phyloP scores from a whole-genome alignment of 2,113 vertebrate species.

The Corythoichthys haematopterus region DNA sequence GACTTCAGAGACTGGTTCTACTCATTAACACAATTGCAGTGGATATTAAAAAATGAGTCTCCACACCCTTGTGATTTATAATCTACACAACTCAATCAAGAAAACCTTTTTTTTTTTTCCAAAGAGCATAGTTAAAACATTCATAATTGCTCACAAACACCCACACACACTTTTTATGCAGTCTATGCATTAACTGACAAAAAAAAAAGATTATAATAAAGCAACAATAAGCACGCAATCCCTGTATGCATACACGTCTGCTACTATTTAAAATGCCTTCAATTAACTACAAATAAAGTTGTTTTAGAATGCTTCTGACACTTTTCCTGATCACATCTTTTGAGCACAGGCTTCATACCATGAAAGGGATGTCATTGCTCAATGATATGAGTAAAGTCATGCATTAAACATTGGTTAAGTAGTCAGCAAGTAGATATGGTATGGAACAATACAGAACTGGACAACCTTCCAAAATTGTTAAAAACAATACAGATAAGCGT shows the following conservation, averaged over 20 bases:
- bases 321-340: neutral
- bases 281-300: neutral
- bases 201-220: too few relatives aligned
- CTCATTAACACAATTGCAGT: neutral
- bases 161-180: too few relatives aligned
- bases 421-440: neutral
- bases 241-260: neutral
- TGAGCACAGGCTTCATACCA: neutral
- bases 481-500: neutral
- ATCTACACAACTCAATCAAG: neutral
- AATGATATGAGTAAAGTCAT: neutral
- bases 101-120: neutral
- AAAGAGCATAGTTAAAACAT: neutral
- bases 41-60: neutral
- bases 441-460: neutral
- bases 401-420: neutral
- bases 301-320: neutral
- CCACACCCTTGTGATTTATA: neutral
- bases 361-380: neutral
- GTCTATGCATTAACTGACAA: too few relatives aligned
- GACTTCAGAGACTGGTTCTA: constrained; percentile 33
- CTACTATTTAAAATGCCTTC: neutral
- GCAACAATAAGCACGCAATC: too few relatives aligned
- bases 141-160: too few relatives aligned
- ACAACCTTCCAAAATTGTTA: neutral